Base-by-base conservation (phyloP, 2,113 vertebrate species). In the Pyxicephalus adspersus region DNA sequence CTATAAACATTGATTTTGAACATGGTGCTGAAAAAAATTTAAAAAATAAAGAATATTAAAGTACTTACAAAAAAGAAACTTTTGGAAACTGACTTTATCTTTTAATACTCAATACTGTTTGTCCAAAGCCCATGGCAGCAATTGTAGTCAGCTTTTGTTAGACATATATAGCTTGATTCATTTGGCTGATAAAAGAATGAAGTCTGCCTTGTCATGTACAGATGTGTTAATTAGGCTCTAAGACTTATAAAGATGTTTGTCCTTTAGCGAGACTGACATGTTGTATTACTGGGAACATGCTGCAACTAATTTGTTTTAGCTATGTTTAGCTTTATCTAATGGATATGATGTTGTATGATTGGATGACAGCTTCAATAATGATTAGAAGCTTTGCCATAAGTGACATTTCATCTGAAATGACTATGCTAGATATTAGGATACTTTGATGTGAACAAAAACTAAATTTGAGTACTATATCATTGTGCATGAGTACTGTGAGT, bases 171-270 rank as follows among this genome's bases (percentile, higher is more conserved):
- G 3, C 79, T 58, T 65, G 23, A 83, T 86, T 65, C 65, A 54
- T 18, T 83, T 18, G 70, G 45, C 2, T n/a, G 72, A 28, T 4
- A 0, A 73, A 23, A 77, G 72, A 38, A 52, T 80, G 38, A 60
- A 26, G 66, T 54, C 4, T 80, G 26, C 67, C 74, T 84, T 80
- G 2, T 58, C 22, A 83, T 11, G 38, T 83, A 52, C 1, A 78
- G 9, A 23, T 83, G 0, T 83, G 45, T 85, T 84, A 70, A 77
- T 86, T 77, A 64, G 1, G 28, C 78, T 85, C 61, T 76, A 61
- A n/a, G 11, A 81, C 3, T 85, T 67, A 17, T 15, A 31, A 83
- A 55, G 19, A 5, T 76, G 65, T 83, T 11, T 83, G 77, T 76
- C 9, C 52, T 75, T 88, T 22, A 76, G 28, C 58, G 61, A 38